Percentiles rank a stretch among this genome's conserved stretches.
Evolutionary conservation across 2,113 vertebrate species (phyloP).

Genomic region (Caloenas nicobarica): DNA sequence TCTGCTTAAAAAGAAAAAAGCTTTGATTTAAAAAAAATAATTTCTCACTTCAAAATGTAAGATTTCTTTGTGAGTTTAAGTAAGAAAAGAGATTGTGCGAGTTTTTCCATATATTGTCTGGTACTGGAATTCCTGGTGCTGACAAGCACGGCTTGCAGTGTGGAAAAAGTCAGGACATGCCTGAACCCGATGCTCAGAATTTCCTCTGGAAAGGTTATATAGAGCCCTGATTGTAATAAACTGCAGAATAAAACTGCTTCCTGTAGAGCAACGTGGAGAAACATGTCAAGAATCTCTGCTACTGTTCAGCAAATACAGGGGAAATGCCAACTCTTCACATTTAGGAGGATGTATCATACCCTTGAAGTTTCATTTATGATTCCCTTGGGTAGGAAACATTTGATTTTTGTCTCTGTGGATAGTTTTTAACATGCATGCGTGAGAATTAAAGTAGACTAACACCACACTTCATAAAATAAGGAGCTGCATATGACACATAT

Average conservation of each 20-base stretch:
- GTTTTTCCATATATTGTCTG: background rate
- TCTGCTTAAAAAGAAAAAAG: background rate
- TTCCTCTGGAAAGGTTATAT: background rate
- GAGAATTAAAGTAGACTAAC: background rate
- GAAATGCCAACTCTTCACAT: background rate
- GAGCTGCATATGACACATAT: background rate
- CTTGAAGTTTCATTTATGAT: background rate
- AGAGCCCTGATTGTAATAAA: background rate
- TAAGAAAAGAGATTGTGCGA: background rate
- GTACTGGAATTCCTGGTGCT: background rate
- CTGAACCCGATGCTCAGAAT: background rate
- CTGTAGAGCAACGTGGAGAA: background rate
- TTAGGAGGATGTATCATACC: background rate
- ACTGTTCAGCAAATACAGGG: background rate
- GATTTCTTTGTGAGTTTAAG: background rate
- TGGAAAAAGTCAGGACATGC: background rate
- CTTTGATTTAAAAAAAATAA: background rate
- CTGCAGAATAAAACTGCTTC: background rate
- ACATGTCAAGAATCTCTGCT: background rate
- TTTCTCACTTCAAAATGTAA: background rate
- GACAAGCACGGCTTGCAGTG: background rate
- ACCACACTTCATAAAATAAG: background rate
- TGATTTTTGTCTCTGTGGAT: background rate
- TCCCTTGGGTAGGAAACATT: background rate
- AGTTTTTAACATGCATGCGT: background rate